phyloP scores from a whole-genome alignment of 2,113 vertebrate genomes.

The Lagopus muta region DNA sequence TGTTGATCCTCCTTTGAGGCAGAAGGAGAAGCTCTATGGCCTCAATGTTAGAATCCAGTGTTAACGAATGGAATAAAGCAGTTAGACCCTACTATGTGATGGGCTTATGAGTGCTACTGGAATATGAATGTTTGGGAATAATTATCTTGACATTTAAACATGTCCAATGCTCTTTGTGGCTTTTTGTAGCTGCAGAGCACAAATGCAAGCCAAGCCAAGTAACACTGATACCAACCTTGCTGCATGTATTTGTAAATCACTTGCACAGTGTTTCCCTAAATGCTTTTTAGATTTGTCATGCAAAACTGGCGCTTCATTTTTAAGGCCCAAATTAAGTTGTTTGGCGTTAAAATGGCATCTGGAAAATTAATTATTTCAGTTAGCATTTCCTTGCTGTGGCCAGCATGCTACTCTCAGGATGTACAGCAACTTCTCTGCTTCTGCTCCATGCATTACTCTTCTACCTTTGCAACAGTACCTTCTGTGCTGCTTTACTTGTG shows the following conservation, averaged over 20 bases:
- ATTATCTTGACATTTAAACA: background rate
- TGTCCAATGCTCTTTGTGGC: background rate
- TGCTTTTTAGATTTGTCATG: background rate
- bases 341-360: background rate
- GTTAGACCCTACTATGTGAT: fast-evolving
- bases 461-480: background rate
- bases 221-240: background rate
- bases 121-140: background rate
- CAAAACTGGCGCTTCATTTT: background rate
- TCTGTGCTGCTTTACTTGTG: background rate
- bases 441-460: background rate
- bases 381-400: fast-evolving
- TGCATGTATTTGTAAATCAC: background rate
- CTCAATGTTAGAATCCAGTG: background rate
- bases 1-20: background rate
- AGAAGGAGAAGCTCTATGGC: background rate
- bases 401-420: background rate
- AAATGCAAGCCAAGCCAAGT: background rate
- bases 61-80: background rate
- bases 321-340: background rate
- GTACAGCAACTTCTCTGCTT: background rate
- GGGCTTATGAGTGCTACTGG: background rate
- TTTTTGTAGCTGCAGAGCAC: background rate
- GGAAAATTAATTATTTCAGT: background rate
- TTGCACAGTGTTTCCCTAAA: background rate